Percentiles rank a stretch among this genome's conserved stretches.
phyloP scores from a whole-genome alignment of 2,888 invertebrate species.

The Xylophagus ater region DNA sequence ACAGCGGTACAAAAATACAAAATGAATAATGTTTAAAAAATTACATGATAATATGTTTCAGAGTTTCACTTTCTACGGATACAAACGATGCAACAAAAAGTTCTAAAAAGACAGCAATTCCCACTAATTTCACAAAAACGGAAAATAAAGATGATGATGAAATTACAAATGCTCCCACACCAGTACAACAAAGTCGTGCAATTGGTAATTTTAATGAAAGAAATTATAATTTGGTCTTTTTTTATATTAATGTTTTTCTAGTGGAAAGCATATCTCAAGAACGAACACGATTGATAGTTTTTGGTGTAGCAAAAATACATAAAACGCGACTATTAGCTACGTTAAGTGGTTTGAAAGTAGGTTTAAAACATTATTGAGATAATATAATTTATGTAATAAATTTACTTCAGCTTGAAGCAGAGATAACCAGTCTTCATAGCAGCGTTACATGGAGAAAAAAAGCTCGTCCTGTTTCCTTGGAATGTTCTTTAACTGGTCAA shows the following conservation, averaged over 20 bases:
- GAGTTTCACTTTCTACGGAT: constrained; percentile 60
- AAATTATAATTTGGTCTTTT: too few species aligned
- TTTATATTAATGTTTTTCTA: too few species aligned
- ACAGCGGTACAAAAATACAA: constrained; percentile 26
- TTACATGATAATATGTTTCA: constrained; percentile 23
- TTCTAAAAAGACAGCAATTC: constrained; percentile 45
- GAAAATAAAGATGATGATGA: constrained; percentile 41
- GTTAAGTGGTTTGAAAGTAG: constrained; percentile 72
- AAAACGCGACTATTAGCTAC: constrained; percentile 78
- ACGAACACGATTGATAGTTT: constrained; percentile 67
- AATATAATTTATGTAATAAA: constrained; percentile 1
- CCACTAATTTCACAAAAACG: constrained; percentile 45
- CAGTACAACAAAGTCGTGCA: constrained; percentile 32
- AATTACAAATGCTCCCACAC: constrained; percentile 36
- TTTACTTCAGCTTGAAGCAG: constrained; percentile 59
- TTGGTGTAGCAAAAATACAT: constrained; percentile 79
- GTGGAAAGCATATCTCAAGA: constrained; percentile 50
- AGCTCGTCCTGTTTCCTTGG: constrained; percentile 55
- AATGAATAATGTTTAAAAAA: constrained; percentile 9
- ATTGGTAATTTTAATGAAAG: too few species aligned
- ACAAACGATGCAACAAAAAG: constrained; percentile 58
- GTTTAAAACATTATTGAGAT: neutral
- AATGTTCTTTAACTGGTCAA: constrained; percentile 77
- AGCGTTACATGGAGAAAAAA: constrained; percentile 85
- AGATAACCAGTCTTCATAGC: constrained; percentile 84